A percentile compares a stretch with the other conserved stretches of the same genome.
Evolutionary conservation across 2,113 vertebrate genomes (phyloP).

Genomic region (Meleagris gallopavo): DNA sequence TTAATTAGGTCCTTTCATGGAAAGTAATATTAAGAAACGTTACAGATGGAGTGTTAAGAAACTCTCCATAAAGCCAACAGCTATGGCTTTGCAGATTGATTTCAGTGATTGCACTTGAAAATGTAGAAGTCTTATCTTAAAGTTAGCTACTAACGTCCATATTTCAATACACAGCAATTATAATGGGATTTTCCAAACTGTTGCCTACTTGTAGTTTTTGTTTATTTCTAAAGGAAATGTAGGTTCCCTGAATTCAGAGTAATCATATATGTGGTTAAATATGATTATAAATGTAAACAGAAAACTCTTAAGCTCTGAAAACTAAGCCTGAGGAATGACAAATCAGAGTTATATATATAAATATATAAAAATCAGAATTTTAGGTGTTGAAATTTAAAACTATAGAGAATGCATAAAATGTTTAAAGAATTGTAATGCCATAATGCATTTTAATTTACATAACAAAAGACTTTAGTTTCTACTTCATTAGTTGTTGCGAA

Average conservation of each 20-base stretch:
- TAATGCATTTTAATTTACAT: not conserved
- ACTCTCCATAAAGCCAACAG: not conserved
- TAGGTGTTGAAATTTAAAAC: not conserved
- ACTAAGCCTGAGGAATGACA: not conserved
- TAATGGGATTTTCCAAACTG: not conserved
- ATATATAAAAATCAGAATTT: not conserved
- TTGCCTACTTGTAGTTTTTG: not conserved
- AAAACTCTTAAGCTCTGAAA: not conserved
- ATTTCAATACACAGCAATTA: not conserved
- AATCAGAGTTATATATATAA: not conserved
- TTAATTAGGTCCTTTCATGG: not conserved
- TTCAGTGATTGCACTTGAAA: not conserved
- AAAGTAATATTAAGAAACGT: not conserved
- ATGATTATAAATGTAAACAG: not conserved
- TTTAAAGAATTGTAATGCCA: not conserved
- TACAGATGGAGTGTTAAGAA: not conserved
- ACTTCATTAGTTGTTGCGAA: not conserved
- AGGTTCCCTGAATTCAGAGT: not conserved
- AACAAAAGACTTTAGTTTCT: not conserved
- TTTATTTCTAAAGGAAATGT: not conserved
- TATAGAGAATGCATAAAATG: not conserved
- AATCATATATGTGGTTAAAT: not conserved
- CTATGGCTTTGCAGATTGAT: not conserved
- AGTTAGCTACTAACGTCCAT: not conserved
- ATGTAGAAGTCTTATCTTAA: not conserved